Evolutionary conservation across 2,888 invertebrate genomes (phyloP), one percentile per base, ranked within the genome.

Genomic region (Tineola bisselliella): DNA sequence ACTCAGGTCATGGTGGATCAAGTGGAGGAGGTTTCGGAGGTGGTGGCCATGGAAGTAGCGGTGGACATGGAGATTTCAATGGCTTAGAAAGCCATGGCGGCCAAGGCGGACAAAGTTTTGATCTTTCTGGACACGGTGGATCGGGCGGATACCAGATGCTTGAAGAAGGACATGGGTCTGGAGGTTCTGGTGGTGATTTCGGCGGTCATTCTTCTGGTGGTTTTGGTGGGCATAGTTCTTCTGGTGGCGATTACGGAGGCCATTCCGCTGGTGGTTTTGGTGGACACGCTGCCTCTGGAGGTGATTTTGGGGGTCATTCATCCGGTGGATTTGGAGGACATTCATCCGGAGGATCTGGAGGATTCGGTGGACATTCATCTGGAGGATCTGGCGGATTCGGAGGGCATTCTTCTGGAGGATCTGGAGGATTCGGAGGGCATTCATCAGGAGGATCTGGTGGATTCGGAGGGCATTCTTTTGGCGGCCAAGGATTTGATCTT

Each of bases 221-320:
- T 25, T 64, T 63, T 13, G 65, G 74, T 63, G 74, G 73, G 25
- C 25, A 25, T 6, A 62, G 62, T 8, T 64, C 74, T 4, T 61
- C 61, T 6, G 59, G 63, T 19, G 48, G 65, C 62, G 33, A 61
- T 58, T n/a, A 63, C 48, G 30, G 65, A 43, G 52, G 56, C 8
- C n/a, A 12, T 5, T 57, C 61, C 11, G 52, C 33, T 4, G 60
- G 59, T 13, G 33, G 33, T 15, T 17, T 13, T 13, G 52, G 52
- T 4, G 33, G 33, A 15, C 59, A 59, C 5, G 25, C 44, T 13
- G 25, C 19, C 8, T 44, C 44, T 13, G 60, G 60, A 18, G 13
- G 15, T 13, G 25, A 25, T 25, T 25, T 25, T 6, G 25, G 25
- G 6, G 52, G 66, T 0, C 62, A 66, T 6, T 63, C 15, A 63